A percentile compares a stretch with the other conserved stretches of the same genome.
Conservation (phyloP, 2,797 vertebrate species). For the Neostethus bicornis region DNA sequence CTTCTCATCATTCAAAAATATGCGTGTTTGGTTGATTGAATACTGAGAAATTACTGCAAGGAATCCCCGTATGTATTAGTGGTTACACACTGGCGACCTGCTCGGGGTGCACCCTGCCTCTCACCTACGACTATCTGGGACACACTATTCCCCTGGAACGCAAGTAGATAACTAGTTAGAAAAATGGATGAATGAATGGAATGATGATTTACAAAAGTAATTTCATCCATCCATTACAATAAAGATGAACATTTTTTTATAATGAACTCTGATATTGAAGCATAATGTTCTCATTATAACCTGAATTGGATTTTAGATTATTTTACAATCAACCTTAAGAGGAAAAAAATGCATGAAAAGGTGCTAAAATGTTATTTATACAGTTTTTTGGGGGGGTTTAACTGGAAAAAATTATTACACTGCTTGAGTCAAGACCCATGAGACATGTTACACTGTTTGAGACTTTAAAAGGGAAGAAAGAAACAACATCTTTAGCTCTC, state of each 20-base stretch:
- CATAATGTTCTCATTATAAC: neutral
- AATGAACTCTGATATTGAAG: neutral
- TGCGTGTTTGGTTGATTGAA: no score
- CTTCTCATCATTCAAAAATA: no score
- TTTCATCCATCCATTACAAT: neutral
- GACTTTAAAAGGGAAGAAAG: neutral
- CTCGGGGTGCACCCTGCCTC: no score
- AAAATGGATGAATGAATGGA: no score
- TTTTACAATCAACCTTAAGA: neutral
- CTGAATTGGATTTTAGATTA: neutral
- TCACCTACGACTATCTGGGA: no score
- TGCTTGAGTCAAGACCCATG: neutral
- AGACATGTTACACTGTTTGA: neutral
- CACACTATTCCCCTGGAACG: no score
- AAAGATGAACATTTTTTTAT: neutral
- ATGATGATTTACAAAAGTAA: no score
- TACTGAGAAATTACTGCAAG: no score
- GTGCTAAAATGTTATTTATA: neutral
- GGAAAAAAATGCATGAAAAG: neutral
- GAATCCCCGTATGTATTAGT: no score
- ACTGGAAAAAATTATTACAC: neutral
- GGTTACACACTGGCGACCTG: no score
- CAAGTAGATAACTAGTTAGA: no score
- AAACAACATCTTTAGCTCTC: conserved; percentile 19
- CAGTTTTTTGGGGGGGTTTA: conserved; percentile 1